These are phyloP conservation scores for Pseudocheirus occidentalis DNA, from an alignment of 2,797 vertebrate genomes.

Conservation along the genomic window DNA sequence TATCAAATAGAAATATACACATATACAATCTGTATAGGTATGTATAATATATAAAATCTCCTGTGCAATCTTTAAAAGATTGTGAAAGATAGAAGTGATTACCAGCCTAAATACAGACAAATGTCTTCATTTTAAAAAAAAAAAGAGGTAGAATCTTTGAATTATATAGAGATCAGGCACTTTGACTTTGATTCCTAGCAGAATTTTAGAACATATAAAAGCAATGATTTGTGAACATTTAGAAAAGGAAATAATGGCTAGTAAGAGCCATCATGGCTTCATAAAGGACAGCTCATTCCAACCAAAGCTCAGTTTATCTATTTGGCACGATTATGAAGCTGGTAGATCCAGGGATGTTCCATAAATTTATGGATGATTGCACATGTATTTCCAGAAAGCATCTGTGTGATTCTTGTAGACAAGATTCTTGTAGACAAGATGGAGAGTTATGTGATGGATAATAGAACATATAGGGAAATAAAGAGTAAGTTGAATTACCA, in stretches of 20 bases:
- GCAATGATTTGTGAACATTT: not conserved
- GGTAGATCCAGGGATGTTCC: not conserved
- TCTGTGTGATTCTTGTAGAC: too few relatives aligned
- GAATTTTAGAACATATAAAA: not conserved
- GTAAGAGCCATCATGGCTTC: not conserved
- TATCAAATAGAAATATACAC: not conserved
- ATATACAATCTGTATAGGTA: not conserved
- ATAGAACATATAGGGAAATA: not conserved
- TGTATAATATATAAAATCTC: not conserved
- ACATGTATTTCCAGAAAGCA: not conserved
- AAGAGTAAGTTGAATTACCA: not conserved
- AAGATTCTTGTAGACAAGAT: not conserved
- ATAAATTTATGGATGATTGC: not conserved
- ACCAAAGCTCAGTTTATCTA: not conserved
- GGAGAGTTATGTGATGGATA: not conserved
- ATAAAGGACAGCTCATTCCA: not conserved
- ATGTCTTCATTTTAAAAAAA: not conserved
- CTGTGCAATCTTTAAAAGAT: not conserved
- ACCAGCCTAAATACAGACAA: not conserved
- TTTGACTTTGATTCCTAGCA: not conserved
- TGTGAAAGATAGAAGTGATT: not conserved
- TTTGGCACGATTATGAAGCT: not conserved
- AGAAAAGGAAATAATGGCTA: not conserved
- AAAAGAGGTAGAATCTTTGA: not conserved
- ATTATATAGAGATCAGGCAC: not conserved